A percentile compares a stretch with the other conserved stretches of the same genome.
Conservation (phyloP, 2,888 invertebrate species). For the Psococerastis gibbosa region DNA sequence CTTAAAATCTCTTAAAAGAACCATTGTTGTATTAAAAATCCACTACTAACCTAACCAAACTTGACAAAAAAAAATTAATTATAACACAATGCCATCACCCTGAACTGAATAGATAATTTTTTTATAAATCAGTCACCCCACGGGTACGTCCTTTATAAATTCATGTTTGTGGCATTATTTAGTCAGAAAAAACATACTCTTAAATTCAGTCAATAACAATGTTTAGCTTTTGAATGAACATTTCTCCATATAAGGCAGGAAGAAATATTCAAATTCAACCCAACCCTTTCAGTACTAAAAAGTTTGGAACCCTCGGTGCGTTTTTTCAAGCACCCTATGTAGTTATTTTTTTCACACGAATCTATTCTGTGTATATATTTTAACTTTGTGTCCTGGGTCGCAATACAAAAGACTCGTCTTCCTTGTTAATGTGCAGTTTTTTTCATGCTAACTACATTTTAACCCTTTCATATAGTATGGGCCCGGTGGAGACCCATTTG, state of each 20-base stretch:
- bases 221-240: neutral
- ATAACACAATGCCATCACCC: too few relatives aligned
- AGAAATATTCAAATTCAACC: constrained; percentile 1
- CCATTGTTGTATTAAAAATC: too few relatives aligned
- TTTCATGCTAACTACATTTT: neutral
- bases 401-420: neutral
- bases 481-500: too few relatives aligned
- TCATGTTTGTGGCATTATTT: constrained; percentile 9
- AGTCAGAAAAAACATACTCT: neutral
- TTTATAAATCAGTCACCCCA: constrained; percentile 5
- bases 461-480: too few relatives aligned
- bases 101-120: constrained; percentile 9
- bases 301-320: neutral
- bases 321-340: constrained; percentile 9
- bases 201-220: too few relatives aligned
- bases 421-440: neutral
- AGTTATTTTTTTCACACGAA: constrained; percentile 9
- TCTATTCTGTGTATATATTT: constrained; percentile 3
- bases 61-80: too few relatives aligned
- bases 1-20: too few relatives aligned
- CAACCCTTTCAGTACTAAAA: constrained; percentile 8
- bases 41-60: too few relatives aligned
- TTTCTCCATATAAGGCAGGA: neutral
- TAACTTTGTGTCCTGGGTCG: constrained; percentile 4
- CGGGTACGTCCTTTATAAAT: constrained; percentile 3